Conservation (phyloP, 2,888 invertebrate genomes). For the Rhingia rostrata region DNA sequence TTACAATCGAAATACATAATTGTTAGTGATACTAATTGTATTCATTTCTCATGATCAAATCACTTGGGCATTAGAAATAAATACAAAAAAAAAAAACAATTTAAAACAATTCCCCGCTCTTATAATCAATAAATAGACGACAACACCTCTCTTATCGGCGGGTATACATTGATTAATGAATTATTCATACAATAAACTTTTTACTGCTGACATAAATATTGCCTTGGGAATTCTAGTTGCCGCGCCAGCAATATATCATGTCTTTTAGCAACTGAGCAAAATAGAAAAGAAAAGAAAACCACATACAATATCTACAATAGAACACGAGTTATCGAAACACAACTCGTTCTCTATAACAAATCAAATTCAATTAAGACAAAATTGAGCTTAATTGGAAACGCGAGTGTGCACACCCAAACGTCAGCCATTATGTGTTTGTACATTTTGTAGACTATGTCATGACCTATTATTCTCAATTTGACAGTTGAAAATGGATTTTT, state of each 20-base stretch:
- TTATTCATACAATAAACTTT: slow-evolving; percentile 64
- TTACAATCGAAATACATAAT: slow-evolving; percentile 26
- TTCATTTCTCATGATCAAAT: slow-evolving; percentile 22
- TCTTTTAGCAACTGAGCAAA: slow-evolving; percentile 5
- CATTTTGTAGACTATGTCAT: slow-evolving; percentile 6
- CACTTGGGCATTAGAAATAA: slow-evolving; percentile 15
- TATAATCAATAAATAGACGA: slow-evolving; percentile 43
- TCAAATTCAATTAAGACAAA: slow-evolving; percentile 73
- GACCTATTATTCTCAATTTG: slow-evolving; percentile 50
- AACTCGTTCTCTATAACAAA: slow-evolving; percentile 54
- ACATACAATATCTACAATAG: slow-evolving; percentile 32
- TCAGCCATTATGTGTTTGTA: background rate
- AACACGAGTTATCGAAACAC: slow-evolving; percentile 56
- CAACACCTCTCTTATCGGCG: slow-evolving; percentile 60
- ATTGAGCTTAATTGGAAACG: slow-evolving; percentile 70
- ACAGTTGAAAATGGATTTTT: slow-evolving; percentile 27
- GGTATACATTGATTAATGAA: slow-evolving; percentile 58
- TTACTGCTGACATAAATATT: slow-evolving; percentile 66
- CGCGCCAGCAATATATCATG: slow-evolving; percentile 42
- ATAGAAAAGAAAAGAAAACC: background rate
- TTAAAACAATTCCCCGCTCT: slow-evolving; percentile 39
- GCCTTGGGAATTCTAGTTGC: slow-evolving; percentile 64
- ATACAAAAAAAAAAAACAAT: slow-evolving; percentile 9
- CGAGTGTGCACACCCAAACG: slow-evolving; percentile 66
- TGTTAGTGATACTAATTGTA: slow-evolving; percentile 20